Evolutionary conservation across 2,888 invertebrate genomes (phyloP).

Genomic region (Auanema sp.): DNA sequence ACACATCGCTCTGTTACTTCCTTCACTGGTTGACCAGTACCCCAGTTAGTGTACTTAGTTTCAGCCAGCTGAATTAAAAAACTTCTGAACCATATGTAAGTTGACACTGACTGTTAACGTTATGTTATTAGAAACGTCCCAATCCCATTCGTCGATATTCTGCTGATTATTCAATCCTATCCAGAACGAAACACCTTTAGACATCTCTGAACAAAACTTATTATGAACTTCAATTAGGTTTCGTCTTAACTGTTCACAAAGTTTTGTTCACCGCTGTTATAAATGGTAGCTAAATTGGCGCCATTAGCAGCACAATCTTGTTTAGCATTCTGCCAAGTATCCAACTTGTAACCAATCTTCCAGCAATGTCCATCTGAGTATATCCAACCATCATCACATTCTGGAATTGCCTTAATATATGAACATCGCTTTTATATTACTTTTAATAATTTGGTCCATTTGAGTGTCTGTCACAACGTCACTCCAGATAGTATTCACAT

Average conservation of each 20-base stretch:
- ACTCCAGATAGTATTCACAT: constrained; percentile 32
- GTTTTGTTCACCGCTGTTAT: constrained; percentile 29
- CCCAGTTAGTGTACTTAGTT: constrained; percentile 39
- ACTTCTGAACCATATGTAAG: constrained; percentile 3
- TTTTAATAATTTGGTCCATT: constrained; percentile 34
- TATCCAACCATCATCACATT: constrained; percentile 38
- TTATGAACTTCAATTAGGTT: not conserved
- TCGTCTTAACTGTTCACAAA: constrained; percentile 12
- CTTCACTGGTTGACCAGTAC: constrained; percentile 28
- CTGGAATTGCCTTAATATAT: not conserved
- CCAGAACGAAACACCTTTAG: constrained; percentile 33
- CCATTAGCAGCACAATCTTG: constrained; percentile 28
- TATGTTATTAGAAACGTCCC: constrained; percentile 29
- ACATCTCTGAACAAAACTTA: constrained; percentile 15
- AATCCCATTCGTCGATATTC: constrained; percentile 28
- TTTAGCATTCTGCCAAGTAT: constrained; percentile 37
- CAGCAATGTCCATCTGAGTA: constrained; percentile 30
- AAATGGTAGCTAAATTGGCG: constrained; percentile 35
- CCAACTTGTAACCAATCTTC: constrained; percentile 24
- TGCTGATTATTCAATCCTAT: constrained; percentile 41
- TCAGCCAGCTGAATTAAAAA: constrained; percentile 7
- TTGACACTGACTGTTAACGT: not conserved
- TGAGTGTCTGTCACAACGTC: constrained; percentile 33
- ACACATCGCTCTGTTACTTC: constrained; percentile 26
- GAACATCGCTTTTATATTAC: not conserved